phyloP scores from a whole-genome alignment of 2,888 invertebrate genomes.

The Leptinotarsa peninsularis region DNA sequence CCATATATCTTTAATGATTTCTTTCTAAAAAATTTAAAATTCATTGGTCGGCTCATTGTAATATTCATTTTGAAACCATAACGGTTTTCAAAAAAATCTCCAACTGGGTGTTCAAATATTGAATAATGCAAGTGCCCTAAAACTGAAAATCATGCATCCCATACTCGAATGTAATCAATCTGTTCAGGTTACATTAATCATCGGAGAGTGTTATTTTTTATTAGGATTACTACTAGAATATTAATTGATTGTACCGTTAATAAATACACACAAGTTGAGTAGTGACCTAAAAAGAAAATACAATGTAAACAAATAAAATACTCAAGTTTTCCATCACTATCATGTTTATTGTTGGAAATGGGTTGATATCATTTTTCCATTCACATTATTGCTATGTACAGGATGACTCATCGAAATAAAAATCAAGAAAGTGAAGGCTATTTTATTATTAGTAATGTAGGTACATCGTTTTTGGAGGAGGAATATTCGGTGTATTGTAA shows the following conservation, averaged over 20 bases:
- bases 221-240: constrained; percentile 16
- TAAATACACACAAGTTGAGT: constrained; percentile 24
- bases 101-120: background rate
- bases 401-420: too few relatives aligned
- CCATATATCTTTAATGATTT: too few relatives aligned
- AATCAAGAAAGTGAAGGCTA: too few relatives aligned
- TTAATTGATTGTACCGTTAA: constrained; percentile 25
- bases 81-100: background rate
- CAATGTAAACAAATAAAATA: constrained; percentile 32
- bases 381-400: too few relatives aligned
- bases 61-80: background rate
- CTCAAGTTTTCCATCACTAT: constrained; percentile 16
- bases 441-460: too few relatives aligned
- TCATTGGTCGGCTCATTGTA: too few relatives aligned
- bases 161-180: constrained; percentile 3
- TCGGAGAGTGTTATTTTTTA: constrained; percentile 10
- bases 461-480: too few relatives aligned
- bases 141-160: constrained; percentile 7
- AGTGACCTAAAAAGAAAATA: constrained; percentile 27
- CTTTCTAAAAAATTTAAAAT: too few relatives aligned
- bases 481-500: too few relatives aligned
- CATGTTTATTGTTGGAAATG: background rate
- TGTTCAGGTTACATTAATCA: constrained; percentile 13
- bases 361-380: background rate
- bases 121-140: background rate